These are phyloP conservation scores for Bombus haemorrhoidalis DNA, from an alignment of 1,140 invertebrate species.

Conservation along the genomic window DNA sequence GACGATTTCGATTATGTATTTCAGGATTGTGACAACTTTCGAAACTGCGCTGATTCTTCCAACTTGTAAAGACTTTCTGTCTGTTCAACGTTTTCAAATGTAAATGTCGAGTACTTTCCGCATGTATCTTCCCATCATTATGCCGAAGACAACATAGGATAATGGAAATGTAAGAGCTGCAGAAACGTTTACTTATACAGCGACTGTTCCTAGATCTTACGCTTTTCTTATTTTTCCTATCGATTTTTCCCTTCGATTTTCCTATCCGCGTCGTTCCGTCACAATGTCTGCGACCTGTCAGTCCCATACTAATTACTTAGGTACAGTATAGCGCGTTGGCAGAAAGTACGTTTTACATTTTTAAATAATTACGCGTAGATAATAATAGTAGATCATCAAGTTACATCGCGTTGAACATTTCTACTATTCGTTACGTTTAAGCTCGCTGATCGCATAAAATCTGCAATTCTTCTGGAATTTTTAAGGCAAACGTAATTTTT, in stretches of 20 bases:
- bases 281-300: too few species aligned
- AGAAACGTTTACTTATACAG: conserved; percentile 9
- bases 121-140: conserved; percentile 11
- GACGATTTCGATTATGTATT: conserved; percentile 14
- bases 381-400: too few species aligned
- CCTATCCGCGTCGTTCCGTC: not conserved
- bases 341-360: too few species aligned
- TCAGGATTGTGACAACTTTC: not conserved
- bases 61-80: not conserved
- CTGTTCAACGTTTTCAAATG: conserved; percentile 26
- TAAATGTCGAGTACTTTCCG: conserved; percentile 9
- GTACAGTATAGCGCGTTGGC: too few species aligned
- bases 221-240: not conserved
- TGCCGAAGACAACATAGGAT: conserved; percentile 10
- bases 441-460: too few species aligned
- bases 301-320: too few species aligned
- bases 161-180: conserved; percentile 1
- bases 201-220: not conserved
- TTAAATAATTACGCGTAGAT: too few species aligned
- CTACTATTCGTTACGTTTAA: too few species aligned
- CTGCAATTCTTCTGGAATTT: too few species aligned
- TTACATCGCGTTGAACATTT: too few species aligned
- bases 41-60: not conserved
- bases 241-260: not conserved
- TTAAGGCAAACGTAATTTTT: too few species aligned